Conservation (phyloP, 1,140 invertebrate species). For the Drosophila burlai region DNA sequence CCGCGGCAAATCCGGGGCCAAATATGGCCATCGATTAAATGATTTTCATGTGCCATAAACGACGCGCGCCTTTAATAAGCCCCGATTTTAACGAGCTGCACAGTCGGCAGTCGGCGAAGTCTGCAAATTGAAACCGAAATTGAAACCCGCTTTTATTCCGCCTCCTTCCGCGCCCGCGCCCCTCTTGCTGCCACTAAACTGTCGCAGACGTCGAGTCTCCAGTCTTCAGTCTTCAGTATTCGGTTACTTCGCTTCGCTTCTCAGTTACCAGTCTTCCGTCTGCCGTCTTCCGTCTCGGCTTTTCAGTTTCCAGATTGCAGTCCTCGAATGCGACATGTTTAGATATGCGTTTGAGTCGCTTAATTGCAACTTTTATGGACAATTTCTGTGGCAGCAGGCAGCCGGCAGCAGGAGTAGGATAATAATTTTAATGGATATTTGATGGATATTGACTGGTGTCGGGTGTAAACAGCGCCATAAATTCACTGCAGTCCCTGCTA, state of each 20-base stretch:
- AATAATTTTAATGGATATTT: conserved; percentile 66
- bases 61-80: conserved; percentile 81
- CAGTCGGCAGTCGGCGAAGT: conserved; percentile 28
- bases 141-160: conserved; percentile 29
- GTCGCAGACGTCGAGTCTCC: conserved; percentile 71
- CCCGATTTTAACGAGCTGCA: conserved; percentile 75
- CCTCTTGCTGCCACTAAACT: conserved; percentile 49
- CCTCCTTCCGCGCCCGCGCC: background rate
- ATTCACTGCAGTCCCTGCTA: conserved; percentile 46
- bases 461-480: conserved; percentile 71
- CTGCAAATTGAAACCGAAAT: conserved; percentile 64
- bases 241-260: conserved; percentile 5
- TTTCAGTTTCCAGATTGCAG: conserved; percentile 6
- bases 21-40: conserved; percentile 81
- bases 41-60: conserved; percentile 82
- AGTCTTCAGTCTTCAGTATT: conserved; percentile 34
- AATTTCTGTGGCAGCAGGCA: conserved; percentile 44
- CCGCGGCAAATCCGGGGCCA: conserved; percentile 58
- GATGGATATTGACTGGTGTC: conserved; percentile 63
- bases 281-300: conserved; percentile 18
- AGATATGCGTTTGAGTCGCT: conserved; percentile 76
- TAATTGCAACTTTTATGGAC: conserved; percentile 81
- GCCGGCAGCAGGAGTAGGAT: conserved; percentile 52
- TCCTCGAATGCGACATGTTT: conserved; percentile 48
- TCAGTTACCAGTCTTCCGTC: conserved; percentile 20